Conservation (phyloP, 2,113 vertebrate genomes). For the Prochilodus magdalenae region DNA sequence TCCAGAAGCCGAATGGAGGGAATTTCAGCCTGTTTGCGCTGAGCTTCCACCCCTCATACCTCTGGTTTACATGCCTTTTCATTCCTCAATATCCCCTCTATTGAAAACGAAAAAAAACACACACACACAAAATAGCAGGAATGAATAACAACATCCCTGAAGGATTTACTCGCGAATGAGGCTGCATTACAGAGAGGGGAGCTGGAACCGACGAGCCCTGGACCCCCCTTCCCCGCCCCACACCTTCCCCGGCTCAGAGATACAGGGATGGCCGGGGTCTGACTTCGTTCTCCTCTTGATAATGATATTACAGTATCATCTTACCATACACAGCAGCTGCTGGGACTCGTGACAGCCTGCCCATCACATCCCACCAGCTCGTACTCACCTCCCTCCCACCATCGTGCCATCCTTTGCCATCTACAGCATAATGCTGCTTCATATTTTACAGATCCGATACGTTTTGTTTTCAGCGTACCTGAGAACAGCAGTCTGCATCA, state of each 20-base stretch:
- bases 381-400: background rate
- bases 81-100: background rate
- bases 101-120: background rate
- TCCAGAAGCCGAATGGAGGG: background rate
- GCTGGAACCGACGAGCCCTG: background rate
- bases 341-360: background rate
- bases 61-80: constrained; percentile 25
- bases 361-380: constrained; percentile 2
- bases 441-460: background rate
- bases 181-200: background rate
- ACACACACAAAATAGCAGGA: background rate
- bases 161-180: constrained; percentile 34
- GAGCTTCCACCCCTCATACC: constrained; percentile 5
- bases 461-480: background rate
- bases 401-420: background rate
- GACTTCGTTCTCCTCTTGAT: background rate
- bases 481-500: too few relatives aligned
- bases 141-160: constrained; percentile 14
- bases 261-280: background rate
- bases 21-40: constrained; percentile 26
- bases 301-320: constrained; percentile 14
- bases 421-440: background rate
- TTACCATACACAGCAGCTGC: background rate
- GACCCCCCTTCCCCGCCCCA: too few relatives aligned
- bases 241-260: background rate